Evolutionary conservation across 2,888 invertebrate genomes (phyloP), one percentile per base, ranked within the genome.

Genomic region (Pilophorus perplexus): DNA sequence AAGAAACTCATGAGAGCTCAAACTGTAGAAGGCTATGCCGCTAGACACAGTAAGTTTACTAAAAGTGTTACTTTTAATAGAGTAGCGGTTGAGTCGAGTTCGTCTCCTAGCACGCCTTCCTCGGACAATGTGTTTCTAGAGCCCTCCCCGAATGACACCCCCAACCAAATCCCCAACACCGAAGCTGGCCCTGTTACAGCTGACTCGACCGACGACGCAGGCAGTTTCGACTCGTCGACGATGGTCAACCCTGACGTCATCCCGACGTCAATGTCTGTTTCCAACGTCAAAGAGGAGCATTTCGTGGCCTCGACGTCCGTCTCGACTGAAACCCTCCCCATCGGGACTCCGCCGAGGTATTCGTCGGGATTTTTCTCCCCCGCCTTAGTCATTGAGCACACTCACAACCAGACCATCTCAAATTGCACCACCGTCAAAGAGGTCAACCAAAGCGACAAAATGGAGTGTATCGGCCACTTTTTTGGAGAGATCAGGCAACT

Each of bases 11-110:
- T 89, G 79, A 81, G 87, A 74, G 90, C 90, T 25, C 92, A 89
- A 69, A 92, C 91, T 68, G 80, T 92, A 73, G 91, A 91, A 81
- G 92, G 92, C 68, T 93, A 90, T 78, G 91, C 90, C 67, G 91
- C 90, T 59, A 82, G 92, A 75, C 91, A 91, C 79, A 88, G 89
- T 71, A 92, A 92, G 78, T 85, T 92, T 76, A 83, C 89, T 59
- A 93, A 92, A 81, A 90, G 91, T 78, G 91, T 92, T 71, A 91
- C 91, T 69, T 92, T 91, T 80, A 89, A 92, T 78, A 68, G 88
- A 69, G 88, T 90, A 76, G 90, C 90, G 64, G 80, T 91, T 75
- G 88, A 88, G 72, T 90, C 90, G 74, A 90, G 91, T 69, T 89
- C 90, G 16, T 64, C 67, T 42, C 60, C 60, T 40, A 59, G 57